Evolutionary conservation across 2,888 invertebrate genomes (phyloP).

Genomic region (Cordilura impudica): DNA sequence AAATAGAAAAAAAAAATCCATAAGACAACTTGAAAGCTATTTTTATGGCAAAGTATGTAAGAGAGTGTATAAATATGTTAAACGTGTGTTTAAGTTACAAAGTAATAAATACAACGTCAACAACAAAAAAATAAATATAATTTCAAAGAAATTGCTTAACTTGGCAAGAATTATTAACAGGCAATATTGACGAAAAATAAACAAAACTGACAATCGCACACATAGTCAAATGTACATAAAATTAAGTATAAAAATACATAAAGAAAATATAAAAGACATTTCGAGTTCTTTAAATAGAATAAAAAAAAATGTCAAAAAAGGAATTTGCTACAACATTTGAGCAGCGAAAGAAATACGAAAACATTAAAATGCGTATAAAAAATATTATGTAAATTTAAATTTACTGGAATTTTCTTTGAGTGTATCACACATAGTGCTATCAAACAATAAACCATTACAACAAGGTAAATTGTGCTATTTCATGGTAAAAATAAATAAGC

Average conservation of each 20-base stretch:
- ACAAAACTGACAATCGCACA: conserved; percentile 52
- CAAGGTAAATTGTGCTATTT: conserved; percentile 24
- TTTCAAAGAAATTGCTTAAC: conserved; percentile 64
- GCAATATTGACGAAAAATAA: conserved; percentile 64
- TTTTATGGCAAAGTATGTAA: conserved; percentile 10
- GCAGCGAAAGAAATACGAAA: conserved; percentile 13
- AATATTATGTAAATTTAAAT: not conserved
- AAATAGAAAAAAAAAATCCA: not conserved
- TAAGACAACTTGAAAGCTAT: conserved; percentile 3
- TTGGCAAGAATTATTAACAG: conserved; percentile 58
- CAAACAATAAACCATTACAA: conserved; percentile 23
- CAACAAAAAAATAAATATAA: conserved; percentile 28
- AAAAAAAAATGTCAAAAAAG: not conserved
- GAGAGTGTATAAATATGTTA: not conserved
- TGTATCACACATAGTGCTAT: conserved; percentile 1
- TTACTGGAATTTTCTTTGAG: not conserved
- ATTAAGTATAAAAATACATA: conserved; percentile 20
- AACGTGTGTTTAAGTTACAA: conserved; percentile 20
- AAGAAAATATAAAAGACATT: conserved; percentile 28
- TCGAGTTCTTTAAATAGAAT: conserved; percentile 24
- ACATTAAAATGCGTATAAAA: not conserved
- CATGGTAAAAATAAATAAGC: not conserved
- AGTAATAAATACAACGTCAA: conserved; percentile 18
- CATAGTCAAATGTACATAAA: conserved; percentile 22
- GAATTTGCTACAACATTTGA: not conserved